Evolutionary conservation across 37 sponge, comb jelly and placozoan genomes (phyloP), one percentile per base, ranked within the genome.

Genomic region (Diacarnus erythraeanus): DNA sequence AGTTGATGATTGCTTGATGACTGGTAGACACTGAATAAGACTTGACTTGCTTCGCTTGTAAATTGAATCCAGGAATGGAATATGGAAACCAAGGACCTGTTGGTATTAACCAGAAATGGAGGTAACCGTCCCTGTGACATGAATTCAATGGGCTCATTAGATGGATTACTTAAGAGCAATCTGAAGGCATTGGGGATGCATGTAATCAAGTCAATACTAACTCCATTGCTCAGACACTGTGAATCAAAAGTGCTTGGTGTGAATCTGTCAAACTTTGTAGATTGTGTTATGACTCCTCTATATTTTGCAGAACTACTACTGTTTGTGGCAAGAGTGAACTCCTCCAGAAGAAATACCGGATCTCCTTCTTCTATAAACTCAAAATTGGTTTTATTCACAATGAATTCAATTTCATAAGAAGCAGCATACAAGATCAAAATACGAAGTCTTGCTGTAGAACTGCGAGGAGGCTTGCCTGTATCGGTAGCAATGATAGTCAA

Each of bases 11-110:
- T 43, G 21, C 26, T 18, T 0, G 33, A 22, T 18, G 65, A 64
- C 15, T 47, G 17, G 42, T 82, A 82, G 20, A 47, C 74, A 5
- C 65, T 0, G 17, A 82, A 25, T 37, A 82, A 40, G 30, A 64
- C 65, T 44, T 34, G 59, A 20, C 43, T 60, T 1, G 27, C 51
- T 21, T 15, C 31, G 34, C 10, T 30, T 3, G 35, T 21, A 6
- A 61, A 60, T 29, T 73, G 72, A 17, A 82, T 64, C 82, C 82
- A 82, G 10, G 74, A 27, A 20, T 73, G 74, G 31, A 82, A 82
- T 51, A 71, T 23, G 42, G 71, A 38, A 0, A 37, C 54, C 29
- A 60, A 31, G 15, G 67, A 42, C n/a, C 51, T 3, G 1, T 22
- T 38, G 8, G 57, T 61, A 33, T 42, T 30, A 56, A 25, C 36